A percentile compares a stretch with the other conserved stretches of the same genome.
These are phyloP conservation scores for Elysia crispata DNA, from an alignment of 2,888 invertebrate genomes.

Conservation along the genomic window DNA sequence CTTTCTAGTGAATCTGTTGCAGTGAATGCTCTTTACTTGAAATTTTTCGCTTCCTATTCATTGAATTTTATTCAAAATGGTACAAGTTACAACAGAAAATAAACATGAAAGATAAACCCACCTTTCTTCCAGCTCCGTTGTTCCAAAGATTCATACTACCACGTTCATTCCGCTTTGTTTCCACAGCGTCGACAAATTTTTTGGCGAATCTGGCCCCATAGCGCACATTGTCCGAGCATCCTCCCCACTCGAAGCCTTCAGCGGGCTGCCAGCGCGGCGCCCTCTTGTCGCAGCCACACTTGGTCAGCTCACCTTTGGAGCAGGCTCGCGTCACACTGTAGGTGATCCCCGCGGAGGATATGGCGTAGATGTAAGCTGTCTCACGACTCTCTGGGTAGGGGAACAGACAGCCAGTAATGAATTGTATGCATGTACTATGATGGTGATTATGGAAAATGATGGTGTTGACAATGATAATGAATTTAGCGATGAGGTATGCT, in stretches of 20 bases:
- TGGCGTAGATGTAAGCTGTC: slow-evolving; percentile 92
- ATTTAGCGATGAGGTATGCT: too few relatives aligned
- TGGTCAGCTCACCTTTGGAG: slow-evolving; percentile 84
- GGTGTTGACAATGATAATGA: too few relatives aligned
- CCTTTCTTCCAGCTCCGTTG: slow-evolving; percentile 93
- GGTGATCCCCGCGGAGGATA: slow-evolving; percentile 92
- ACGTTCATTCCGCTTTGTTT: slow-evolving; percentile 86
- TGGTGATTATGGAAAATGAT: too few relatives aligned
- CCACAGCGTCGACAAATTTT: slow-evolving; percentile 90
- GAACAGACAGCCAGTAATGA: slow-evolving; percentile 34
- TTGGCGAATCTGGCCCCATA: slow-evolving; percentile 91
- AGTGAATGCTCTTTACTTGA: too few relatives aligned
- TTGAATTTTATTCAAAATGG: too few relatives aligned
- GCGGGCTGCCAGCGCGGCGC: slow-evolving; percentile 83
- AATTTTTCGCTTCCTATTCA: too few relatives aligned
- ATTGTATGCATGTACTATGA: too few relatives aligned
- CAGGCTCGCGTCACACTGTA: slow-evolving; percentile 92
- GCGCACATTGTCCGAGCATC: slow-evolving; percentile 87
- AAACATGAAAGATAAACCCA: slow-evolving; percentile 77
- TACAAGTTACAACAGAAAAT: too few relatives aligned
- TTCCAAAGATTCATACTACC: slow-evolving; percentile 94
- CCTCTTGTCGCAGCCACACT: slow-evolving; percentile 91
- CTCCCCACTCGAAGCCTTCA: slow-evolving; percentile 89
- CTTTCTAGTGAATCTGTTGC: too few relatives aligned
- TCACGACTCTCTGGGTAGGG: slow-evolving; percentile 87